These are phyloP conservation scores for Leucoraja ocellata DNA, from an alignment of 2,797 vertebrate species.

Conservation along the genomic window DNA sequence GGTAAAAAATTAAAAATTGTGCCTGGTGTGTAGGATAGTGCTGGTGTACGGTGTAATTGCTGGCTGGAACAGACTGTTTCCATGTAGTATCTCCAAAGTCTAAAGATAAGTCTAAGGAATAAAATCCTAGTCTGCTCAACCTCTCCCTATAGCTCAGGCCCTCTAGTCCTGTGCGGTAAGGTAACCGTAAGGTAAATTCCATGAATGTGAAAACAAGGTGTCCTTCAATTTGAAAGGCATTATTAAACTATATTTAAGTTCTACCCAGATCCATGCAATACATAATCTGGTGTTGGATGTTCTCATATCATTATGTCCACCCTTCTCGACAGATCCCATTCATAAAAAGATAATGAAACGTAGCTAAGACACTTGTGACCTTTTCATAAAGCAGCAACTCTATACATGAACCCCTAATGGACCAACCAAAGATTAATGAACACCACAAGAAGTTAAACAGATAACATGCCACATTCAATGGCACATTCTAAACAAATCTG, in stretches of 20 bases:
- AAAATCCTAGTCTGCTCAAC: too few relatives aligned
- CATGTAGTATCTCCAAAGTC: too few relatives aligned
- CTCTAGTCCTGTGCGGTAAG: too few relatives aligned
- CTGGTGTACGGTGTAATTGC: too few relatives aligned
- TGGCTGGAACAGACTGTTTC: too few relatives aligned
- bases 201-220: not conserved
- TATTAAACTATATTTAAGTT: not conserved
- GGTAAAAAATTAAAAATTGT: too few relatives aligned
- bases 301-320: not conserved
- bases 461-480: conserved; percentile 43
- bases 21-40: too few relatives aligned
- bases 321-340: not conserved
- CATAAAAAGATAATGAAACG: conserved; percentile 5
- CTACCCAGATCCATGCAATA: not conserved
- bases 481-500: conserved; percentile 20
- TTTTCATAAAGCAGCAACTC: conserved; percentile 15
- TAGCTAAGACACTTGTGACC: not conserved
- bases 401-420: not conserved
- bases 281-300: not conserved
- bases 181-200: not conserved
- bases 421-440: conserved; percentile 29
- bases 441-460: not conserved
- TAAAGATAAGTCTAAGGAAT: too few relatives aligned
- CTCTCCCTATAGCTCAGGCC: too few relatives aligned
- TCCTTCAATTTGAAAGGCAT: not conserved